These are phyloP conservation scores for Morbakka virulenta DNA, from an alignment of 30 jellyfish, hydroid and myxozoan species.

Conservation along the genomic window DNA sequence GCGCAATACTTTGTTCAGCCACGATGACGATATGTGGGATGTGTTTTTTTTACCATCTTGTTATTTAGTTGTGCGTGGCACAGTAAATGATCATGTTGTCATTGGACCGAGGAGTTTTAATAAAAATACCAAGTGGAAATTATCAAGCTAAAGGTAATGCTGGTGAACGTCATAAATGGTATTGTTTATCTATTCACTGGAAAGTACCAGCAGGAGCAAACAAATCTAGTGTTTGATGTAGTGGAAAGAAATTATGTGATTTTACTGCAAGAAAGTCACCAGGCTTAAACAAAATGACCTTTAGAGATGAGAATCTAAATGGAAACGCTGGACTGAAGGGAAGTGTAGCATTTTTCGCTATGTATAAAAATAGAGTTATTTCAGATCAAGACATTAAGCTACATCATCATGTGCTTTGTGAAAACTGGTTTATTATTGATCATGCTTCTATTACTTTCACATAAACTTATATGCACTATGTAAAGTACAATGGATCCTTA, in stretches of 20 bases:
- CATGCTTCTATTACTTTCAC: neutral
- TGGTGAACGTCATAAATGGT: constrained; percentile 37
- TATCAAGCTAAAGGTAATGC: constrained; percentile 35
- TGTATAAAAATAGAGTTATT: no score
- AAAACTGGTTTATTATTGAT: constrained; percentile 7
- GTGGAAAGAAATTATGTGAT: no score
- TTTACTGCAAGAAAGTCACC: constrained; percentile 27
- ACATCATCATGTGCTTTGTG: constrained; percentile 13
- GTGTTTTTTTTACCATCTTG: no score
- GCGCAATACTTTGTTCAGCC: no score
- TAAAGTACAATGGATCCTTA: neutral
- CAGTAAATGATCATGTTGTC: neutral
- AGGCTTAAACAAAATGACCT: constrained; percentile 42
- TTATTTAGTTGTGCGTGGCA: constrained; percentile 9
- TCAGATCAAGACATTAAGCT: no score
- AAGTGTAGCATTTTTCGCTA: neutral
- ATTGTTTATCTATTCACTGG: constrained; percentile 21
- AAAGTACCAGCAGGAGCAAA: no score
- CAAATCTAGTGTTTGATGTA: no score
- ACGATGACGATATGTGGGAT: no score
- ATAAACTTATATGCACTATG: neutral
- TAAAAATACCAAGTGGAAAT: constrained; percentile 3
- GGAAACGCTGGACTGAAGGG: constrained; percentile 44
- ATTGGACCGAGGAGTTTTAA: constrained; percentile 4
- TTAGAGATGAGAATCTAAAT: no score